A percentile compares a stretch with the other conserved stretches of the same genome.
These are phyloP conservation scores for Bubo bubo DNA, from an alignment of 2,113 vertebrate genomes.

Conservation along the genomic window DNA sequence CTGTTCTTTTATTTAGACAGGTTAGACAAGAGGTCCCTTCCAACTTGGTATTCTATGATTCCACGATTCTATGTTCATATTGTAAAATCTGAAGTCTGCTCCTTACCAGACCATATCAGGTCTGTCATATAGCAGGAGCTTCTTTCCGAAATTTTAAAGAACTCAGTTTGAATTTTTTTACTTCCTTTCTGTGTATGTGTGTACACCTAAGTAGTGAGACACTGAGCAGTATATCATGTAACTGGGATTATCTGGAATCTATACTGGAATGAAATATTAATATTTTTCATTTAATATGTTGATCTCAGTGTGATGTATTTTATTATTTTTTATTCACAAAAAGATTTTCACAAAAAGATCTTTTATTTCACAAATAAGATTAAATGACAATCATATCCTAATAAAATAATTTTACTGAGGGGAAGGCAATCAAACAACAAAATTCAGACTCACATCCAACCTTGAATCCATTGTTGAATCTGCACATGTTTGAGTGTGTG, in stretches of 20 bases:
- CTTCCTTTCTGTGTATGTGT: neutral
- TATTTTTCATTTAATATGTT: neutral
- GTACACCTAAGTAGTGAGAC: neutral
- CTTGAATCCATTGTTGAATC: accelerated
- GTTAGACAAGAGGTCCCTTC: too few relatives aligned
- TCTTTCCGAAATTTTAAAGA: neutral
- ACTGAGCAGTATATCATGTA: neutral
- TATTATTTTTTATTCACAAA: neutral
- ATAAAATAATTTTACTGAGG: neutral
- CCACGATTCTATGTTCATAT: too few relatives aligned
- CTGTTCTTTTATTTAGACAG: too few relatives aligned
- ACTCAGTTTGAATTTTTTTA: accelerated
- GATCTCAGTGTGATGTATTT: neutral
- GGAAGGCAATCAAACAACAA: neutral
- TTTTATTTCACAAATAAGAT: neutral
- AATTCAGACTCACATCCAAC: neutral
- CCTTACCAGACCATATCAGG: neutral
- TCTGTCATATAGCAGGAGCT: neutral
- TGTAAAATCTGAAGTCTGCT: neutral
- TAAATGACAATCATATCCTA: accelerated
- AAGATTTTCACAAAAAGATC: neutral
- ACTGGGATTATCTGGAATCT: neutral
- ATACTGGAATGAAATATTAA: accelerated
- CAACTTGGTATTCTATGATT: too few relatives aligned
- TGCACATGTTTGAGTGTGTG: neutral